Base-by-base conservation (phyloP, 2,113 vertebrate genomes). In the Colinus virginianus region DNA sequence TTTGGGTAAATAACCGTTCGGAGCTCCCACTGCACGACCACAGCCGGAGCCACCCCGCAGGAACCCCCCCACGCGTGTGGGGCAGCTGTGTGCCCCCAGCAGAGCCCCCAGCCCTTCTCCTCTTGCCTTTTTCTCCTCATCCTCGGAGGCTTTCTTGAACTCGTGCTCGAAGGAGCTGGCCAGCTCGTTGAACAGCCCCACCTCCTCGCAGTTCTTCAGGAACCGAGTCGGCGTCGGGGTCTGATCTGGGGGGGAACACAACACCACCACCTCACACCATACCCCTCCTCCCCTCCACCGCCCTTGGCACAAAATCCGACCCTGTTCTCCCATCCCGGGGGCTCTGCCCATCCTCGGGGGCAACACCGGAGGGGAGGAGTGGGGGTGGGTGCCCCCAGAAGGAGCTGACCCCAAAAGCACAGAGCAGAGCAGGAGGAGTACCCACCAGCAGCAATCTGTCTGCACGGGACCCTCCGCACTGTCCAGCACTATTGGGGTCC, bases 121-220 rank as follows among this genome's bases (percentile, higher is more conserved):
- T 88, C 98, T 98, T 97, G 97, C 98, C 98, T 98, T 98, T 98
- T 99, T 99, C 87, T 99, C 99, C 8, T 99, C 99, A 5, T 99
- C 99, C 59, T 99, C 99, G 9, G 98, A 84, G 14, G 98, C 98
- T 95, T 98, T 99, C 96, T 98, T 98, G 98, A 99, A 99, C 94
- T 99, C 99, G 71, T 99, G 98, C 94, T 99, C 99, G 45, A 99
- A 99, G 89, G 99, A 99, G 82, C 97, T 99, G 80, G 98, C 99
- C 88, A 99, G 97, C 95, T 99, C 99, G 70, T 99, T 99, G 98
- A 99, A 99, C 62, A 99, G 98, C 56, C 99, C 99, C 70, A 99
- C 99, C 86, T 99, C 99, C 92, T 99, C 99, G 42, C 99, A 99
- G 97, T 99, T 99, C 98, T 99, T 99, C 95, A 99, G 95, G 97